Conservation (phyloP, 2,888 invertebrate genomes). For the Osmoderma eremita region DNA sequence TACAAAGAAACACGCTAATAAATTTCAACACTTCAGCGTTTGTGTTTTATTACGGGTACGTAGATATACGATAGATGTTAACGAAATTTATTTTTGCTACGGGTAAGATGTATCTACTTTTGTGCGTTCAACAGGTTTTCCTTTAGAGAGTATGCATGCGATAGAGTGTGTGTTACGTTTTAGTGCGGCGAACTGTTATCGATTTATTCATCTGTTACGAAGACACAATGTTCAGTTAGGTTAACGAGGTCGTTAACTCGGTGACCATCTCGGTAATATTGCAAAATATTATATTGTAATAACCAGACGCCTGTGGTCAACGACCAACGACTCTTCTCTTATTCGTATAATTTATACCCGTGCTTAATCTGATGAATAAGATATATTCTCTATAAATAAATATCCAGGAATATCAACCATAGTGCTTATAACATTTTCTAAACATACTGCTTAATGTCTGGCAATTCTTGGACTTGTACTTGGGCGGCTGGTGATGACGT, state of each 20-base stretch:
- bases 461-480: too few relatives aligned
- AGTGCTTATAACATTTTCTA: too few relatives aligned
- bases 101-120: slow-evolving; percentile 29
- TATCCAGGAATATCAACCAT: too few relatives aligned
- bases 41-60: slow-evolving; percentile 42
- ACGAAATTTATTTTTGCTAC: slow-evolving; percentile 35
- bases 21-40: slow-evolving; percentile 51
- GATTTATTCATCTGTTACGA: slow-evolving; percentile 30
- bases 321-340: too few relatives aligned
- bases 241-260: slow-evolving; percentile 32
- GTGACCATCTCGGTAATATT: not conserved
- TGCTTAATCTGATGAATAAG: too few relatives aligned
- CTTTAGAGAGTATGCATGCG: slow-evolving; percentile 11
- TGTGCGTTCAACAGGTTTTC: slow-evolving; percentile 30
- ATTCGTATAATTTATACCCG: too few relatives aligned
- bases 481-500: too few relatives aligned
- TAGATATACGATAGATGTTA: slow-evolving; percentile 30
- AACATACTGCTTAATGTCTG: too few relatives aligned
- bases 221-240: slow-evolving; percentile 22
- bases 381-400: too few relatives aligned
- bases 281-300: too few relatives aligned
- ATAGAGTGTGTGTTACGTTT: slow-evolving; percentile 25
- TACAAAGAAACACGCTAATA: slow-evolving; percentile 51
- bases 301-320: too few relatives aligned
- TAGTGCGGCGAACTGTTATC: slow-evolving; percentile 16